These are phyloP conservation scores for Dorcus hopei DNA, from an alignment of 2,888 invertebrate species.

Conservation along the genomic window DNA sequence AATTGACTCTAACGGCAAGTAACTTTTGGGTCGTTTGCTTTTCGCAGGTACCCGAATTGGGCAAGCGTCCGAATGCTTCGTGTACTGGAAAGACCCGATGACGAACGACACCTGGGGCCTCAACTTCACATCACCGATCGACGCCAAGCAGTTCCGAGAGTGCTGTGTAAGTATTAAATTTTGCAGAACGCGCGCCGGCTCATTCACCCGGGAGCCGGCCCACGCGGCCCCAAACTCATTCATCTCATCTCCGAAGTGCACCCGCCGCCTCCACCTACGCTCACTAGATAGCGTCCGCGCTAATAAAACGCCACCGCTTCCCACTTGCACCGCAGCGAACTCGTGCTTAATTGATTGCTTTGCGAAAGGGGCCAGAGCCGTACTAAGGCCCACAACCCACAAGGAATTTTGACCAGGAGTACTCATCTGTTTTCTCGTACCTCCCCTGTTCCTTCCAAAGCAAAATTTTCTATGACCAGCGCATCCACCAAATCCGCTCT, in stretches of 20 bases:
- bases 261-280: not conserved
- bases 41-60: slow-evolving; percentile 88
- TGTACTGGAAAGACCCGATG: slow-evolving; percentile 98
- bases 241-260: not conserved
- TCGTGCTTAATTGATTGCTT: not conserved
- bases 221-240: not conserved
- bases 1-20: no score
- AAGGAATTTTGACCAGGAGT: no score
- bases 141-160: slow-evolving; percentile 95
- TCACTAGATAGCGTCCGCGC: not conserved
- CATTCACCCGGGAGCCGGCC: not conserved
- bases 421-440: no score
- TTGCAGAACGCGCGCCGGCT: not conserved
- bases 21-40: not conserved
- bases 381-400: no score
- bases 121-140: slow-evolving; percentile 95
- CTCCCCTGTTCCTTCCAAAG: no score
- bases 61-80: slow-evolving; percentile 97
- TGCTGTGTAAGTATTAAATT: slow-evolving; percentile 82
- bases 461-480: no score
- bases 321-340: not conserved
- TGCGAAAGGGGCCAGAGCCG: not conserved
- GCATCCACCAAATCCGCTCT: no score
- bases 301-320: not conserved
- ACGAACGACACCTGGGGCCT: slow-evolving; percentile 97